These are phyloP conservation scores for Pediacus dermestoides DNA, from an alignment of 2,888 invertebrate genomes.

Conservation along the genomic window DNA sequence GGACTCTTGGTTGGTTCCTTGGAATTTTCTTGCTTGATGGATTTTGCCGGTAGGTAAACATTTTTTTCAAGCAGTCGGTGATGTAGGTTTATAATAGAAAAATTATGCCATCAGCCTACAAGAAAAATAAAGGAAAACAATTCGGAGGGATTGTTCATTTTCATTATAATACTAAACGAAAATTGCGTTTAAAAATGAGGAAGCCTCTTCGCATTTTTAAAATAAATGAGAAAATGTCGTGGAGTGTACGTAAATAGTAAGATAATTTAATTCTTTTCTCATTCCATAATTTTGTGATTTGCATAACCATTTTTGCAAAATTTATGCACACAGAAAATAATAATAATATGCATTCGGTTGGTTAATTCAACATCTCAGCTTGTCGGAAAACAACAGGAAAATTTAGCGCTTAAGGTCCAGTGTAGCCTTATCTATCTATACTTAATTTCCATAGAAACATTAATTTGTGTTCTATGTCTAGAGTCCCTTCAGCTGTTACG, in stretches of 20 bases:
- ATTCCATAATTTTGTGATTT: constrained; percentile 10
- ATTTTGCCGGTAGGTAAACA: constrained; percentile 10
- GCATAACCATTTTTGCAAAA: constrained; percentile 12
- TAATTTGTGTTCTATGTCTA: too few relatives aligned
- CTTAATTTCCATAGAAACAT: too few relatives aligned
- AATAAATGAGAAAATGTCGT: constrained; percentile 24
- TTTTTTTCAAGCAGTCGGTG: constrained; percentile 8
- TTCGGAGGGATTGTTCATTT: constrained; percentile 16
- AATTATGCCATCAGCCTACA: too few relatives aligned
- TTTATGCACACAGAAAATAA: too few relatives aligned
- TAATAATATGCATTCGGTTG: too few relatives aligned
- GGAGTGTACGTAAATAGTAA: constrained; percentile 23
- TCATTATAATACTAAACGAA: too few relatives aligned
- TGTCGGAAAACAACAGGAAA: too few relatives aligned
- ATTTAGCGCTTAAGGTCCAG: too few relatives aligned
- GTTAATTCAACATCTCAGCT: too few relatives aligned
- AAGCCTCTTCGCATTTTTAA: constrained; percentile 21
- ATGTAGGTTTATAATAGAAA: constrained; percentile 10
- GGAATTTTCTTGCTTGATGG: constrained; percentile 9
- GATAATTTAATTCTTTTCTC: constrained; percentile 20
- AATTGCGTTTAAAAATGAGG: constrained; percentile 22
- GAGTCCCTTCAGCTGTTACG: too few relatives aligned
- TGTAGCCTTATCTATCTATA: too few relatives aligned
- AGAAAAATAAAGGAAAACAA: constrained; percentile 16
- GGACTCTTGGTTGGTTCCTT: constrained; percentile 5